These are phyloP conservation scores for Poeciliopsis gracilis DNA, from an alignment of 2,797 vertebrate genomes.

Conservation along the genomic window DNA sequence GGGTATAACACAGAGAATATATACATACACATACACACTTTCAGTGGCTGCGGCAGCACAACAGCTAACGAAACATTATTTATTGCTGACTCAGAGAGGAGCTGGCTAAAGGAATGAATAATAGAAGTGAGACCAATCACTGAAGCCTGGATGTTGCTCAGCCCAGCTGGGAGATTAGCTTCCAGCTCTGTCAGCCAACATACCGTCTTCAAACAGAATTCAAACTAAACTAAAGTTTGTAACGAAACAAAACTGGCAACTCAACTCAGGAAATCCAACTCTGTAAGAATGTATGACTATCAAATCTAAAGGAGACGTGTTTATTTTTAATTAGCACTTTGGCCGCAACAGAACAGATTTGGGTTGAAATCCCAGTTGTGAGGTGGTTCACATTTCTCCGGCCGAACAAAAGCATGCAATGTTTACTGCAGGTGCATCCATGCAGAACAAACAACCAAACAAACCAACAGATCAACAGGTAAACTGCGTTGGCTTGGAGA, in stretches of 20 bases:
- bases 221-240: constrained; percentile 32
- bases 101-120: constrained; percentile 60
- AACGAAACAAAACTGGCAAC: neutral
- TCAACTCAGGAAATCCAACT: neutral
- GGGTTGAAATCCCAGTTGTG: neutral
- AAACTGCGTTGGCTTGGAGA: neutral
- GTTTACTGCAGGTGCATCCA: neutral
- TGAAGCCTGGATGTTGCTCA: constrained; percentile 32
- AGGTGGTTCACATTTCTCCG: neutral
- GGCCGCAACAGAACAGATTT: neutral
- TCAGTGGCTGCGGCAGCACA: constrained; percentile 15
- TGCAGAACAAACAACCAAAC: neutral
- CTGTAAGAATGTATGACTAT: neutral
- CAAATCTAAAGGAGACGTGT: neutral
- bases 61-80: constrained; percentile 15
- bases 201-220: constrained; percentile 49
- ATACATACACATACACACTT: constrained; percentile 9
- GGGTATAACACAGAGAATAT: constrained; percentile 24
- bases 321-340: neutral
- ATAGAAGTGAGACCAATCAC: constrained; percentile 59
- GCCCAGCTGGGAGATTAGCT: constrained; percentile 23
- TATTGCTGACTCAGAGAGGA: constrained; percentile 38
- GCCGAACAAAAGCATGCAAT: neutral
- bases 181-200: constrained; percentile 36
- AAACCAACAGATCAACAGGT: neutral